A percentile compares a stretch with the other conserved stretches of the same genome.
These are phyloP conservation scores for Pitangus sulphuratus DNA, from an alignment of 2,797 vertebrate species.

Conservation along the genomic window DNA sequence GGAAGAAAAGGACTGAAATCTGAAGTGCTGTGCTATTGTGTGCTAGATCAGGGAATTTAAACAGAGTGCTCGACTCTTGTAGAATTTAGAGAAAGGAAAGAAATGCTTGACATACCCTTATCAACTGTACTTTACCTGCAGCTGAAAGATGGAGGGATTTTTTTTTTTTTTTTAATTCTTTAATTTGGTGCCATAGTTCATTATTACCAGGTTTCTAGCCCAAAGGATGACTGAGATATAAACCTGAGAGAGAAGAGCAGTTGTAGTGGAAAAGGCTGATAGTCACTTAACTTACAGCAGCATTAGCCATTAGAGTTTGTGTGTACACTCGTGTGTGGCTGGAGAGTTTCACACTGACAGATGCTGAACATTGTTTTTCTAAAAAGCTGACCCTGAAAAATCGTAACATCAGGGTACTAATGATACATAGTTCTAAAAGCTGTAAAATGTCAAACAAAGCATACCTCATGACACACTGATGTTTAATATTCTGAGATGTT, in stretches of 20 bases:
- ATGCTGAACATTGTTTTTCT: neutral
- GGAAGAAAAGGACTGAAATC: neutral
- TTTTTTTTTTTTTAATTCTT: neutral
- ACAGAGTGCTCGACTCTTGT: neutral
- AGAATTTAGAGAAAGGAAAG: neutral
- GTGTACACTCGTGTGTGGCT: neutral
- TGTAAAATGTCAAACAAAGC: neutral
- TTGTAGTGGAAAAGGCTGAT: neutral
- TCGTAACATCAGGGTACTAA: neutral
- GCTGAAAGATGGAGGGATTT: neutral
- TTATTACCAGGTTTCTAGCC: neutral
- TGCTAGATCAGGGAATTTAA: neutral
- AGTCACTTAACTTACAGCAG: neutral
- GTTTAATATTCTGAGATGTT: neutral
- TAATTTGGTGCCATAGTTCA: neutral
- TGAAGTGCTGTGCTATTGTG: neutral
- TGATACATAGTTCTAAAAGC: neutral
- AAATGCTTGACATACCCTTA: neutral
- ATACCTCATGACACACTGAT: neutral
- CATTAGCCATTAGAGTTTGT: neutral
- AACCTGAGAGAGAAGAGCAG: neutral
- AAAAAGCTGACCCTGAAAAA: constrained; percentile 28
- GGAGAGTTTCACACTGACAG: neutral
- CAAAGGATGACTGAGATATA: neutral
- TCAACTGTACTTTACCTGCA: neutral